A percentile compares a stretch with the other conserved stretches of the same genome.
These are phyloP conservation scores for Oxyruncus cristatus DNA, from an alignment of 2,113 vertebrate species.

Conservation along the genomic window DNA sequence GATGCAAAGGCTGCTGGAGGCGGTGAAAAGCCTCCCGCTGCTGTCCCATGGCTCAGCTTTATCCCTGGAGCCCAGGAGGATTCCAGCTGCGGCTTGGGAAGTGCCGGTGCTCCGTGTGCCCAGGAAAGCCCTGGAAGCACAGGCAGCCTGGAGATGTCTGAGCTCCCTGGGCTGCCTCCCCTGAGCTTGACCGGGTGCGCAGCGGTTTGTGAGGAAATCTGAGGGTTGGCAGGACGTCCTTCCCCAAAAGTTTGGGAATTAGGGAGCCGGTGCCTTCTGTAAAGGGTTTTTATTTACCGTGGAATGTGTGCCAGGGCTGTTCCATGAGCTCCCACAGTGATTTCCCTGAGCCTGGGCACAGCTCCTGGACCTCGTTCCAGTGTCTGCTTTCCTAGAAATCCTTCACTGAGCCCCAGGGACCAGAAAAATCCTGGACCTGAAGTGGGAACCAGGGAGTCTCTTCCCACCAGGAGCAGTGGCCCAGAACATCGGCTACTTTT, in stretches of 20 bases:
- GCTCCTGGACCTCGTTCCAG: not conserved
- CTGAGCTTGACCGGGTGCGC: not conserved
- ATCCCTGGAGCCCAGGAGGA: not conserved
- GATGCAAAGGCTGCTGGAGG: slow-evolving; percentile 27
- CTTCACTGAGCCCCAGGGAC: not conserved
- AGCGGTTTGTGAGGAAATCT: slow-evolving; percentile 39
- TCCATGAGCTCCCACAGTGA: not conserved
- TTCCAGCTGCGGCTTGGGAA: not conserved
- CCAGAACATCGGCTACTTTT: not conserved
- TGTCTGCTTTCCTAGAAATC: slow-evolving; percentile 28
- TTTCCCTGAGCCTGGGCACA: slow-evolving; percentile 3
- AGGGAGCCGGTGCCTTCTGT: slow-evolving; percentile 3
- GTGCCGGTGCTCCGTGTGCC: slow-evolving; percentile 14
- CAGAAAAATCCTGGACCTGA: not conserved
- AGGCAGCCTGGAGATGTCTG: slow-evolving; percentile 8
- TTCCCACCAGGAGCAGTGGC: not conserved
- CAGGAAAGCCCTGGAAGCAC: not conserved
- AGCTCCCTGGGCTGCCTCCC: slow-evolving; percentile 28
- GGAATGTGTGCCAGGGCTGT: not conserved
- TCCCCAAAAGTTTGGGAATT: not conserved
- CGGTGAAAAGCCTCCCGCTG: not conserved
- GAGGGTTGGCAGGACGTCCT: slow-evolving; percentile 29
- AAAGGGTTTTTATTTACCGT: not conserved
- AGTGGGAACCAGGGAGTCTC: not conserved
- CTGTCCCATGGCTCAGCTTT: not conserved